Percentiles rank a stretch among this genome's conserved stretches.
These are phyloP conservation scores for Tetragnatha montana DNA, from an alignment of 2,888 invertebrate species.

Conservation along the genomic window DNA sequence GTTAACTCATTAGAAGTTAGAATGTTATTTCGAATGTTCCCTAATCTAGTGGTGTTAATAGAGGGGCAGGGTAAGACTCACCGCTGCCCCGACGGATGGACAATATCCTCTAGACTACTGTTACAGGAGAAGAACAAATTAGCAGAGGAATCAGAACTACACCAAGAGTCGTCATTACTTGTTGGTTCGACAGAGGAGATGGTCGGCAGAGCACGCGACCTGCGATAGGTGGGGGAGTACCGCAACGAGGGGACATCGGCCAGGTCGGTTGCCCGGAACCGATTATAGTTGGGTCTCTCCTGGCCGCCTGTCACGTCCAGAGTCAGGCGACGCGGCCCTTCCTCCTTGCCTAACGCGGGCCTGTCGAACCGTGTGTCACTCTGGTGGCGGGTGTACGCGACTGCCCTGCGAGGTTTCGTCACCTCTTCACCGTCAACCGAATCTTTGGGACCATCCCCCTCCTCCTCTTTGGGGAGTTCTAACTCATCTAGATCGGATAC, in stretches of 20 bases:
- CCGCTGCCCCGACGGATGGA: constrained; percentile 50
- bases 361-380: constrained; percentile 72
- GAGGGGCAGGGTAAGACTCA: constrained; percentile 56
- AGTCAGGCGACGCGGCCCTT: constrained; percentile 53
- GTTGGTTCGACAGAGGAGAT: constrained; percentile 67
- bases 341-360: constrained; percentile 33
- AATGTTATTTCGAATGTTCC: neutral
- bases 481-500: constrained; percentile 65
- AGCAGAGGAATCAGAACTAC: constrained; percentile 70
- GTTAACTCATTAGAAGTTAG: neutral
- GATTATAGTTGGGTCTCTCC: constrained; percentile 72
- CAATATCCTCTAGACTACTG: constrained; percentile 66
- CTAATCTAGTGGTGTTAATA: neutral
- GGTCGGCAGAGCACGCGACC: constrained; percentile 56
- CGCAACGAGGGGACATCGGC: constrained; percentile 66
- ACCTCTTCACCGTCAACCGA: constrained; percentile 59
- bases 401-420: constrained; percentile 44
- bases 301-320: constrained; percentile 72
- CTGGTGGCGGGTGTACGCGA: constrained; percentile 66
- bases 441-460: constrained; percentile 64
- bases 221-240: constrained; percentile 70
- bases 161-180: constrained; percentile 69
- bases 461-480: constrained; percentile 56
- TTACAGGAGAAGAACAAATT: constrained; percentile 69
- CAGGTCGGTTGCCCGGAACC: constrained; percentile 71